Conservation (phyloP, 2,797 vertebrate species). For the Xerus rutilus region DNA sequence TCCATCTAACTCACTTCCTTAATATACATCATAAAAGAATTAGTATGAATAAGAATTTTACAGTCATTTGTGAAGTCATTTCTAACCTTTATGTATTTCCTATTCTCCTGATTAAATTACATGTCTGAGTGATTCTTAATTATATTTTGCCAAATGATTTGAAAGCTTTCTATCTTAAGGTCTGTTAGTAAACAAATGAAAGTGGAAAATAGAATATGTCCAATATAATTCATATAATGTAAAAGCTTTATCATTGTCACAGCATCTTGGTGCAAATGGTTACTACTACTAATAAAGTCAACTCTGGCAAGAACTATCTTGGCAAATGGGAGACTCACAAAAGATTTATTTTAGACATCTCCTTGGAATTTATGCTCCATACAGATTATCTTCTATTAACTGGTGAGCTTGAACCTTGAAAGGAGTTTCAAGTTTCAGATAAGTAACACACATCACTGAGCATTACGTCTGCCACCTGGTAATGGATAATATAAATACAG, state of each 20-base stretch:
- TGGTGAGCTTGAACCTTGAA: slow-evolving; percentile 85
- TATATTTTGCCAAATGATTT: slow-evolving; percentile 91
- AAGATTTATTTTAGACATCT: slow-evolving; percentile 81
- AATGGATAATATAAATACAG: slow-evolving; percentile 83
- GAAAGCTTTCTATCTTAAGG: slow-evolving; percentile 91
- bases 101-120: slow-evolving; percentile 93
- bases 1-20: slow-evolving; percentile 78
- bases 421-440: slow-evolving; percentile 83
- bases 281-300: slow-evolving; percentile 77
- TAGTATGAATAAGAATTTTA: slow-evolving; percentile 83
- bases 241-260: slow-evolving; percentile 82
- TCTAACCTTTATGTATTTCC: slow-evolving; percentile 89
- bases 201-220: slow-evolving; percentile 75
- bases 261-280: slow-evolving; percentile 57
- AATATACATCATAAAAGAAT: slow-evolving; percentile 85
- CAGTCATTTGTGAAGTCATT: slow-evolving; percentile 86
- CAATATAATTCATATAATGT: slow-evolving; percentile 79
- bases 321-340: slow-evolving; percentile 7
- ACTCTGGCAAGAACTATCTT: slow-evolving; percentile 69
- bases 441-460: slow-evolving; percentile 82
- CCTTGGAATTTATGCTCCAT: slow-evolving; percentile 84
- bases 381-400: slow-evolving; percentile 84
- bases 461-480: slow-evolving; percentile 83
- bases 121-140: slow-evolving; percentile 94
- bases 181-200: slow-evolving; percentile 89